A percentile compares a stretch with the other conserved stretches of the same genome.
Conservation (phyloP, 1,140 invertebrate genomes). For the Megathymus violae region DNA sequence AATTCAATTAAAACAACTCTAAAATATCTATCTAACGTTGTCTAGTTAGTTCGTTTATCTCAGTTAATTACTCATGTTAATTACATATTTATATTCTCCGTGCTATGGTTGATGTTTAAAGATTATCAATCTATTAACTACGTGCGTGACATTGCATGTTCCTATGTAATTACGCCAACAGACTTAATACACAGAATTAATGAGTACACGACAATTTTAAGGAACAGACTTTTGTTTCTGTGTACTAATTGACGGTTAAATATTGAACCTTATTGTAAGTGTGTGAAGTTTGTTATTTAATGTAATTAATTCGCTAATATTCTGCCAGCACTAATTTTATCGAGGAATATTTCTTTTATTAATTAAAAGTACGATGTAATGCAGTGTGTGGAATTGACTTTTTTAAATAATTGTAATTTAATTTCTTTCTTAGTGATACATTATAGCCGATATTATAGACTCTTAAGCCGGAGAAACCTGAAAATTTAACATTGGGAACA, state of each 20-base stretch:
- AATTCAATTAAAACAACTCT: no score
- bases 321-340: conserved; percentile 4
- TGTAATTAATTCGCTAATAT: background rate
- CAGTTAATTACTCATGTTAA: no score
- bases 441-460: no score
- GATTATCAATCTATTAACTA: no score
- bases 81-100: background rate
- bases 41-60: no score
- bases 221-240: conserved; percentile 4
- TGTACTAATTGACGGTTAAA: background rate
- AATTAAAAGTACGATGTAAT: conserved; percentile 1
- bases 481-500: no score
- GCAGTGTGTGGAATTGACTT: no score
- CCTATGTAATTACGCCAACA: conserved; percentile 14
- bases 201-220: conserved; percentile 24
- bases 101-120: background rate
- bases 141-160: conserved; percentile 18
- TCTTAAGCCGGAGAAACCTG: no score
- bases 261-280: background rate
- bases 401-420: background rate
- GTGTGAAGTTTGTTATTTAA: background rate
- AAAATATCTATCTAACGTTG: no score
- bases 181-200: conserved; percentile 11
- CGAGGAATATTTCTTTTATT: background rate
- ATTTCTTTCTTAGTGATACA: no score